phyloP scores from a whole-genome alignment of 2,888 invertebrate genomes.

The Hirtodrosophila confusa region DNA sequence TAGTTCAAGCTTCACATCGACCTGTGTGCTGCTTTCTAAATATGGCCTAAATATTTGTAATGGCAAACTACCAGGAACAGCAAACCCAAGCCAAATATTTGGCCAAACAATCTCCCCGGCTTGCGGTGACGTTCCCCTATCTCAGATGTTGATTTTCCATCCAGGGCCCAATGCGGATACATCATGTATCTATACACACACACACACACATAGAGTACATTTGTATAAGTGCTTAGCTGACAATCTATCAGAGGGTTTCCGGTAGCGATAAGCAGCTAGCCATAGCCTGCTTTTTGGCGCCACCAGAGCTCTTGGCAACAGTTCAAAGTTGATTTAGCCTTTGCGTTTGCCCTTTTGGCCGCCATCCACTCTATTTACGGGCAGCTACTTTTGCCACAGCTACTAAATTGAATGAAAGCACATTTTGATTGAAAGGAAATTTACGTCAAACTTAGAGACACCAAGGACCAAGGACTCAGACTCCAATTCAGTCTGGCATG shows the following conservation, averaged over 20 bases:
- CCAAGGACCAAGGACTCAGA: conserved; percentile 17
- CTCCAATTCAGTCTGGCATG: conserved; percentile 26
- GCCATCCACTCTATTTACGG: conserved; percentile 30
- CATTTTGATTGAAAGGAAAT: conserved; percentile 78
- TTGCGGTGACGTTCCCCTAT: conserved; percentile 50
- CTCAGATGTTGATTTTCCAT: conserved; percentile 35
- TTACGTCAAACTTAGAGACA: conserved; percentile 64
- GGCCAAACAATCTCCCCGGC: conserved; percentile 61
- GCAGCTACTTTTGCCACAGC: conserved; percentile 47
- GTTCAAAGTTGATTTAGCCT: conserved; percentile 67
- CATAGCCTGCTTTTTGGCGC: conserved; percentile 59
- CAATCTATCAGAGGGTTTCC: conserved; percentile 58
- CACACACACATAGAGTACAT: conserved; percentile 18
- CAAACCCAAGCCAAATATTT: conserved; percentile 42
- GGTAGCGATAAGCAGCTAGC: conserved; percentile 47
- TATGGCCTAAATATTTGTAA: too few species aligned
- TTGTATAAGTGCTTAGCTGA: conserved; percentile 57
- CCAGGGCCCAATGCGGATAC: conserved; percentile 41
- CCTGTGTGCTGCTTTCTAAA: not conserved
- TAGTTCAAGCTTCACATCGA: too few species aligned
- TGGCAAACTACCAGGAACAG: conserved; percentile 5
- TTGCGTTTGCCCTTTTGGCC: conserved; percentile 32
- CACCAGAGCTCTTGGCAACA: conserved; percentile 65
- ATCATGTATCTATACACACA: conserved; percentile 8
- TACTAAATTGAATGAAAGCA: conserved; percentile 75